Percentiles rank a stretch among this genome's conserved stretches.
phyloP scores from a whole-genome alignment of 2,888 invertebrate species.

The Plemyria rubiginata region DNA sequence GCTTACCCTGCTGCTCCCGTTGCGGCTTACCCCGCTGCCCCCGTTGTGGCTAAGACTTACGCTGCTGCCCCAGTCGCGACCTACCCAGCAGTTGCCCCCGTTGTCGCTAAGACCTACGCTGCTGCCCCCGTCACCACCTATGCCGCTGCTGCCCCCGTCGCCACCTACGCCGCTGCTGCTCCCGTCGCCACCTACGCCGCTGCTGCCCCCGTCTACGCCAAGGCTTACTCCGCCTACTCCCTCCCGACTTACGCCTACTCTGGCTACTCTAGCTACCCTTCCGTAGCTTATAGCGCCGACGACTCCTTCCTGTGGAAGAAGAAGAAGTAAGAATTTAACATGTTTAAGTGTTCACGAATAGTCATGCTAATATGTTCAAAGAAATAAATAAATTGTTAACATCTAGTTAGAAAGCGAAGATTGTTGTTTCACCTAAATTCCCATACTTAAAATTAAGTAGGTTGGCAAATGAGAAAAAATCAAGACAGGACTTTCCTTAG shows the following conservation, averaged over 20 bases:
- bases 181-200: constrained; percentile 61
- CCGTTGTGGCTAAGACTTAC: no score
- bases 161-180: constrained; percentile 47
- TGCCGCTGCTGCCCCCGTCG: constrained; percentile 16
- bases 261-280: constrained; percentile 36
- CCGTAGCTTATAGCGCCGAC: constrained; percentile 32
- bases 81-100: no score
- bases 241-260: constrained; percentile 43
- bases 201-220: constrained; percentile 37
- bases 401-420: constrained; percentile 16
- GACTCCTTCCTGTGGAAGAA: constrained; percentile 33
- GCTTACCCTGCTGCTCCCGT: neutral
- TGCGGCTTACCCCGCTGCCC: constrained; percentile 16
- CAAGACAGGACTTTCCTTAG: neutral
- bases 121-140: constrained; percentile 10
- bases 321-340: constrained; percentile 34
- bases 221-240: constrained; percentile 41
- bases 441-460: neutral
- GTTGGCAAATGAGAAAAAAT: neutral
- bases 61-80: no score
- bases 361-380: constrained; percentile 26
- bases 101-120: no score
- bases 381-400: constrained; percentile 26
- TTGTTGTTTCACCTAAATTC: constrained; percentile 1
- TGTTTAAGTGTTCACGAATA: constrained; percentile 23